phyloP scores from a whole-genome alignment of 2,888 invertebrate genomes.

The Lordiphosa fenestrarum region DNA sequence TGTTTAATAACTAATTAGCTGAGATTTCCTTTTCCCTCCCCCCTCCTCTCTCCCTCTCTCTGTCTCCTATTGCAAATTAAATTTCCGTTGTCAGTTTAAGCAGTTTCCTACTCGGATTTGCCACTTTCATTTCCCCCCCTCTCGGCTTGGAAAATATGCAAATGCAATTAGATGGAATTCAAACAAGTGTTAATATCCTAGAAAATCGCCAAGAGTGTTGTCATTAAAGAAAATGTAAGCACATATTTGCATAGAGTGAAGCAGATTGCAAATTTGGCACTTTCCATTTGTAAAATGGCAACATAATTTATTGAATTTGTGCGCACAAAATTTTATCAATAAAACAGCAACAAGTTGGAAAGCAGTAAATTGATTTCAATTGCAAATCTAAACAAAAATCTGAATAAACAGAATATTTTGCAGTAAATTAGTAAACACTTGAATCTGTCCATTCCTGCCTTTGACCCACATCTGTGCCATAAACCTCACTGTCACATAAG shows the following conservation, averaged over 20 bases:
- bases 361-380: too few relatives aligned
- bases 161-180: constrained; percentile 60
- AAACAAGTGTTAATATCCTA: constrained; percentile 37
- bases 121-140: background rate
- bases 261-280: background rate
- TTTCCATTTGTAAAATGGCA: constrained; percentile 37
- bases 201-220: constrained; percentile 3
- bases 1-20: constrained; percentile 1
- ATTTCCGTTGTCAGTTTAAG: constrained; percentile 16
- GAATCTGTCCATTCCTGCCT: too few relatives aligned
- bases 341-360: constrained; percentile 36
- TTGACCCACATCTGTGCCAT: too few relatives aligned
- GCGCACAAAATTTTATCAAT: constrained; percentile 21
- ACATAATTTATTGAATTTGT: constrained; percentile 64
- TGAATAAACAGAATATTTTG: too few relatives aligned
- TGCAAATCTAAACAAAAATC: too few relatives aligned
- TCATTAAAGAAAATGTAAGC: background rate
- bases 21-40: background rate
- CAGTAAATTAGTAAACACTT: too few relatives aligned
- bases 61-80: constrained; percentile 16
- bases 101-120: background rate
- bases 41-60: background rate
- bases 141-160: constrained; percentile 54
- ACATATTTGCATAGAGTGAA: background rate
- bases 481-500: too few relatives aligned